Conservation (phyloP, 1,140 invertebrate genomes). For the Hydropsyche tenuis region DNA sequence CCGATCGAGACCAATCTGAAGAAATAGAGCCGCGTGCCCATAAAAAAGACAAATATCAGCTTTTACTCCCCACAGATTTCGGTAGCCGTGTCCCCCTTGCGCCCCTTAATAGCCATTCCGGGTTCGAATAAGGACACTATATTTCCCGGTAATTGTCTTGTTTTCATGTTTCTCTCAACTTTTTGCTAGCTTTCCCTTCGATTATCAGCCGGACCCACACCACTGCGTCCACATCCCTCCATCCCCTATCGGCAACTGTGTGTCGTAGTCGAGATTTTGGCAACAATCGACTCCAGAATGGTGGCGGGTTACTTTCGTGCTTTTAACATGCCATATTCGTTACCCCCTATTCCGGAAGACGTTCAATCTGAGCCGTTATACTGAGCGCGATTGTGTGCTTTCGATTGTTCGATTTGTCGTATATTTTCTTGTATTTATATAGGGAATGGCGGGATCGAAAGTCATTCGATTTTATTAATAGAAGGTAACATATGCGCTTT, state of each 20-base stretch:
- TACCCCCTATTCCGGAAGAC: no score
- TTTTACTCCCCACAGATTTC: slow-evolving; percentile 34
- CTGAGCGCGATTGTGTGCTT: no score
- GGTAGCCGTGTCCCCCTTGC: slow-evolving; percentile 3
- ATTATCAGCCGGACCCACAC: slow-evolving; percentile 32
- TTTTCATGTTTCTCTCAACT: slow-evolving; percentile 50
- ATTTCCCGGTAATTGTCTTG: slow-evolving; percentile 51
- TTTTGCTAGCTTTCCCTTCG: slow-evolving; percentile 46
- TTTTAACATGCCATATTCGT: no score
- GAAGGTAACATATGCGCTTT: no score
- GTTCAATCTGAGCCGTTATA: no score
- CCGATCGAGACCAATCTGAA: slow-evolving; percentile 41
- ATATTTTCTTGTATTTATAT: no score
- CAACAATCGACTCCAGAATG: neutral
- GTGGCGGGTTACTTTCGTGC: no score
- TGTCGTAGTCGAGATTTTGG: neutral
- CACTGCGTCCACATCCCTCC: neutral
- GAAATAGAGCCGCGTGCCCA: slow-evolving; percentile 34
- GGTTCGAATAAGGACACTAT: slow-evolving; percentile 50
- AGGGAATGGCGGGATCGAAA: no score
- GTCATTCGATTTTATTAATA: no score
- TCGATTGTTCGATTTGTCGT: no score
- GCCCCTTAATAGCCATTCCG: slow-evolving; percentile 49
- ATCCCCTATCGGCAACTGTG: no score
- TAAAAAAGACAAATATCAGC: slow-evolving; percentile 49